These are phyloP conservation scores for Hanleya hanleyi DNA, from an alignment of 2,888 invertebrate genomes.

Conservation along the genomic window DNA sequence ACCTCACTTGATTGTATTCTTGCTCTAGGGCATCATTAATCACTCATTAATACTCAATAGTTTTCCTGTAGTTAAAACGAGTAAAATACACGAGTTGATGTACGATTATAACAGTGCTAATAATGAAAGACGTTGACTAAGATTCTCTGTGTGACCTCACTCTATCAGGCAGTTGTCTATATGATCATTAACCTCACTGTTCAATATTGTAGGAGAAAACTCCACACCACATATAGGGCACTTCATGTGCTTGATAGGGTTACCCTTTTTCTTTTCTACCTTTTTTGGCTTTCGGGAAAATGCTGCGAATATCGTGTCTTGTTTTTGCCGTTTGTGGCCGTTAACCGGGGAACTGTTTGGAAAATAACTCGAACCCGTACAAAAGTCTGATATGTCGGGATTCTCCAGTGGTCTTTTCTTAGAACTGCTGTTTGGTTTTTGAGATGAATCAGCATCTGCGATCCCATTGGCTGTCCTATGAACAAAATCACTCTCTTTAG, in stretches of 20 bases:
- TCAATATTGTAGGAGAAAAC: slow-evolving; percentile 52
- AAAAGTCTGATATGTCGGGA: no score
- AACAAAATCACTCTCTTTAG: not conserved
- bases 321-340: slow-evolving; percentile 46
- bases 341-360: slow-evolving; percentile 12
- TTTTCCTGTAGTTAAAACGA: no score
- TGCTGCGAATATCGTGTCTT: slow-evolving; percentile 49
- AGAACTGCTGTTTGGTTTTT: not conserved
- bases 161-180: slow-evolving; percentile 69
- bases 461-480: no score
- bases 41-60: no score
- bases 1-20: no score
- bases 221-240: slow-evolving; percentile 62
- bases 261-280: not conserved
- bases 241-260: not conserved
- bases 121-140: no score
- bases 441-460: no score
- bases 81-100: no score
- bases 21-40: no score
- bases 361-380: not conserved
- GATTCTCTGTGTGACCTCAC: no score
- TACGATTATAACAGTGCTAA: no score
- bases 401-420: not conserved
- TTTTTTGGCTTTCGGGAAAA: slow-evolving; percentile 45
- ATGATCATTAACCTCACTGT: slow-evolving; percentile 64